Conservation (phyloP, 64 coral and sea anemone species). For the Cladopsammia gracilis region DNA sequence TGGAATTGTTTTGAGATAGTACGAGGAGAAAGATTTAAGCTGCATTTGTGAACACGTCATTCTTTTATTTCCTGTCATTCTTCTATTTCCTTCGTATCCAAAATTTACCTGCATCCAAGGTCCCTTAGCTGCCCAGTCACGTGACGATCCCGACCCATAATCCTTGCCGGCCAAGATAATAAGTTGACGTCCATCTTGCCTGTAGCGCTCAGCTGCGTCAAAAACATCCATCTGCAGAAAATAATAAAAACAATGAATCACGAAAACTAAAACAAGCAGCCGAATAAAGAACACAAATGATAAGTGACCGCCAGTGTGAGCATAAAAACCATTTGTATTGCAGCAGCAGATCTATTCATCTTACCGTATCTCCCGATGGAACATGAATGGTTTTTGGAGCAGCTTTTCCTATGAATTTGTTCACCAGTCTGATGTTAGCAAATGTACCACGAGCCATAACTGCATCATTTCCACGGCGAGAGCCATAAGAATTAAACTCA, state of each 20-base stretch:
- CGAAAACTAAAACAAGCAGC: neutral
- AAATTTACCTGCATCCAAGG: conserved; percentile 95
- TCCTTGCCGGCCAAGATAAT: conserved; percentile 99
- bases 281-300: neutral
- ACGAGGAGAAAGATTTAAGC: no score
- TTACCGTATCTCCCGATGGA: conserved; percentile 87
- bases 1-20: no score
- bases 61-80: no score
- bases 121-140: conserved; percentile 99
- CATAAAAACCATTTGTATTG: no score
- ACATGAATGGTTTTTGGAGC: conserved; percentile 87
- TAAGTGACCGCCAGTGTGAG: no score
- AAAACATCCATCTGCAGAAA: conserved; percentile 91
- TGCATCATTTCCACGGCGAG: conserved; percentile 97
- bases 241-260: neutral
- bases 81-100: no score
- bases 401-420: conserved; percentile 99
- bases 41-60: no score
- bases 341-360: neutral
- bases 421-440: conserved; percentile 96
- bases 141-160: conserved; percentile 99
- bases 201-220: conserved; percentile 96
- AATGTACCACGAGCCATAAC: conserved; percentile 99
- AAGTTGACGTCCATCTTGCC: conserved; percentile 67
- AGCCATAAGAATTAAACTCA: conserved; percentile 98